Percentiles rank a stretch among this genome's conserved stretches.
Conservation (phyloP, 2,797 vertebrate genomes). For the Natrix natrix region DNA sequence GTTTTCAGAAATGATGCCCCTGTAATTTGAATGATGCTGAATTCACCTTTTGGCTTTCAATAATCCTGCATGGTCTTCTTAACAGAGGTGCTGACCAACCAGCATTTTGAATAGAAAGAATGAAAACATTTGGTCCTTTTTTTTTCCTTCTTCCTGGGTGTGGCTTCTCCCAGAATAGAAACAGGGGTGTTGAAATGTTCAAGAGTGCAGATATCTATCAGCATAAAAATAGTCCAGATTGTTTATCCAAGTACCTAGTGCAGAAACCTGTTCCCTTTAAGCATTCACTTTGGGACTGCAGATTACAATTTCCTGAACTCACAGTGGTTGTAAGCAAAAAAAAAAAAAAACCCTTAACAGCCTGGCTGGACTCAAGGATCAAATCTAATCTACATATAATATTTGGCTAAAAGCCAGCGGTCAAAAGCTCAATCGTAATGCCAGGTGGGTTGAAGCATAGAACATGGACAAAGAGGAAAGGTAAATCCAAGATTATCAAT, state of each 20-base stretch:
- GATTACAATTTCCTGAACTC: not conserved
- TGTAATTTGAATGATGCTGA: not conserved
- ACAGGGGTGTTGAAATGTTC: not conserved
- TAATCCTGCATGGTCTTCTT: not conserved
- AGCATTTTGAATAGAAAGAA: not conserved
- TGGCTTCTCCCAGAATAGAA: conserved; percentile 1
- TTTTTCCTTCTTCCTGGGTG: not conserved
- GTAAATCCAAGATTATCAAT: not conserved
- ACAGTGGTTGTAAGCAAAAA: not conserved
- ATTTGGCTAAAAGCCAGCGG: not conserved
- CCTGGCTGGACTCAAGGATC: not conserved
- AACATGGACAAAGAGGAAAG: not conserved
- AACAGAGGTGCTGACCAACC: not conserved
- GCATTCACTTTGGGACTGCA: not conserved
- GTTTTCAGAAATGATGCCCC: not conserved
- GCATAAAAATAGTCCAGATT: not conserved
- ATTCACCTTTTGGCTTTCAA: not conserved
- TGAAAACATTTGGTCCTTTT: not conserved
- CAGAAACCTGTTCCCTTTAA: not conserved
- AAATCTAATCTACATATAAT: not conserved
- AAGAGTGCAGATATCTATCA: not conserved
- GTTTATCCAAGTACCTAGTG: not conserved
- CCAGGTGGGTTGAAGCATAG: not conserved
- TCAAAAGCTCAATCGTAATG: not conserved
- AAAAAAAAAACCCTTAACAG: not conserved